These are phyloP conservation scores for Lamprotornis superbus DNA, from an alignment of 2,113 vertebrate species.

Conservation along the genomic window DNA sequence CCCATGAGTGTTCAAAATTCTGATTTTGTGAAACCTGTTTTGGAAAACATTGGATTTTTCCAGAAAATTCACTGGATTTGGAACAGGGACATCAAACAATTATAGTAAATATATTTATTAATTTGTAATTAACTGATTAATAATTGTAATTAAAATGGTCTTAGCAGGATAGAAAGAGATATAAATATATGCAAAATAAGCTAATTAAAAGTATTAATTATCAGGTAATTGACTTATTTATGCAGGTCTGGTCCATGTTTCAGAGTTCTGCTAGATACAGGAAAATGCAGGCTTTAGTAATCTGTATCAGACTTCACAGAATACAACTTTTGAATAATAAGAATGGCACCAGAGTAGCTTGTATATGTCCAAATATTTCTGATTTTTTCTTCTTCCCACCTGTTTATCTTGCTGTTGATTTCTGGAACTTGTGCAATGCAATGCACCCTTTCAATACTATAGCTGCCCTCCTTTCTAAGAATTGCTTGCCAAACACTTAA, in stretches of 20 bases:
- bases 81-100: not conserved
- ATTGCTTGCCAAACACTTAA: not conserved
- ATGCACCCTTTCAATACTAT: fast-evolving
- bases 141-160: not conserved
- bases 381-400: not conserved
- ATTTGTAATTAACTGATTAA: not conserved
- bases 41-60: not conserved
- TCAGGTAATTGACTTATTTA: not conserved
- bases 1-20: not conserved
- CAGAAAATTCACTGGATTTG: not conserved
- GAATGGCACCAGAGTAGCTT: not conserved
- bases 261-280: not conserved
- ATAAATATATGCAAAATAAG: not conserved
- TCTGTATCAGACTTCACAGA: not conserved
- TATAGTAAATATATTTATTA: not conserved
- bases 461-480: not conserved
- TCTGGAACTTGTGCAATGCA: not conserved
- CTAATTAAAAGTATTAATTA: not conserved
- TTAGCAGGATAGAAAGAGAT: not conserved
- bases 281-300: not conserved
- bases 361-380: not conserved
- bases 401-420: not conserved
- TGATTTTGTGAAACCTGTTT: not conserved
- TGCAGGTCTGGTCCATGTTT: not conserved
- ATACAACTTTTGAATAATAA: not conserved